phyloP scores from a whole-genome alignment of 1,140 invertebrate species.

The Campodea augens region DNA sequence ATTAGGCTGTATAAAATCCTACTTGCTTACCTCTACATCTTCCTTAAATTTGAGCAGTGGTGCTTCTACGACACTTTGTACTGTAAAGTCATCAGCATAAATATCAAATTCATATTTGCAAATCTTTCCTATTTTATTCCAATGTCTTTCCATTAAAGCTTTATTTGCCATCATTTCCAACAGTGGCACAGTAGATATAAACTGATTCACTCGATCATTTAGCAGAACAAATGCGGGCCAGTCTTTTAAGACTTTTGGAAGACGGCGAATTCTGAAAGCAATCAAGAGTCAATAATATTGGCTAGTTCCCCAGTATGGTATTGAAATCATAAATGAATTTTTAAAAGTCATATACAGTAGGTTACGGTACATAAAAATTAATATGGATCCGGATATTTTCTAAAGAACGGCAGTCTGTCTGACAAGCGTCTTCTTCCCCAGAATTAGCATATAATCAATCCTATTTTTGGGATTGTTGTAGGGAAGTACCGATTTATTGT shows the following conservation, averaged over 20 bases:
- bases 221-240: conserved; percentile 74
- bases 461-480: too few species aligned
- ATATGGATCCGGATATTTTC: too few species aligned
- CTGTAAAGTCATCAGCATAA: conserved; percentile 52
- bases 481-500: too few species aligned
- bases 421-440: too few species aligned
- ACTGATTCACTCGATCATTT: conserved; percentile 76
- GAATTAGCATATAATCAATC: too few species aligned
- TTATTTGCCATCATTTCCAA: conserved; percentile 76
- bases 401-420: too few species aligned
- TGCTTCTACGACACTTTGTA: conserved; percentile 64
- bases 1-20: too few species aligned
- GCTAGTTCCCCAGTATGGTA: too few species aligned
- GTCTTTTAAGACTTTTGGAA: conserved; percentile 65
- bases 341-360: conserved; percentile 1
- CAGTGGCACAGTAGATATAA: conserved; percentile 69
- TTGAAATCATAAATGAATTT: not conserved
- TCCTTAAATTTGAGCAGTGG: conserved; percentile 64
- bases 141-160: conserved; percentile 75
- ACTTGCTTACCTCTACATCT: conserved; percentile 55
- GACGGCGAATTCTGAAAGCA: conserved; percentile 40
- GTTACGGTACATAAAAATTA: too few species aligned
- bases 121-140: conserved; percentile 51
- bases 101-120: conserved; percentile 55
- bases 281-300: conserved; percentile 6